Conservation (phyloP, 2,888 invertebrate genomes). For the Chaetogeoica ovagalla region DNA sequence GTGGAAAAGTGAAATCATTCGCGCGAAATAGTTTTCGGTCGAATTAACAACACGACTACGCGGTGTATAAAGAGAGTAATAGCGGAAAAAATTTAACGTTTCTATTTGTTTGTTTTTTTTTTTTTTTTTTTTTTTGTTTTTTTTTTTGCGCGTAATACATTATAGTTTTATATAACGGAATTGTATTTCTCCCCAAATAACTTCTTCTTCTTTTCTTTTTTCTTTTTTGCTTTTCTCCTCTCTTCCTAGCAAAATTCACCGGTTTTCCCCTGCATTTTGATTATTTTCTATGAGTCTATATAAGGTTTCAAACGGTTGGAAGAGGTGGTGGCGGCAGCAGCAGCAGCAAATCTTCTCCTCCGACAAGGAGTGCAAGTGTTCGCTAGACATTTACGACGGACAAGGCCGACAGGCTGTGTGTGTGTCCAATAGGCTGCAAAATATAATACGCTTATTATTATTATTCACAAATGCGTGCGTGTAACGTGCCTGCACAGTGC, state of each 20-base stretch:
- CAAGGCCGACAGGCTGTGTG: conserved; percentile 24
- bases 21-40: conserved; percentile 25
- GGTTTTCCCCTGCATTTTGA: no score
- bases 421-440: conserved; percentile 11
- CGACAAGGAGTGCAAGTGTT: background rate
- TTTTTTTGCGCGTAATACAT: background rate
- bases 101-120: background rate
- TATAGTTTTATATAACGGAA: no score
- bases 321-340: background rate
- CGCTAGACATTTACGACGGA: conserved; percentile 11
- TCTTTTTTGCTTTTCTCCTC: no score
- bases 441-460: background rate
- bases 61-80: background rate
- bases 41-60: conserved; percentile 25
- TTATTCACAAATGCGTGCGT: conserved; percentile 18
- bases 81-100: conserved; percentile 1
- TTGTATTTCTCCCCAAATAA: no score
- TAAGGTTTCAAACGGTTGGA: background rate
- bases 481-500: background rate
- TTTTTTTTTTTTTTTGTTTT: background rate
- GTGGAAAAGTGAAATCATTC: conserved; percentile 48
- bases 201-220: no score
- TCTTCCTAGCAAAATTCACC: no score
- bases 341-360: background rate
- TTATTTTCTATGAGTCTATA: background rate